Base-by-base conservation (phyloP, 2,113 vertebrate genomes). In the Ameiurus melas region DNA sequence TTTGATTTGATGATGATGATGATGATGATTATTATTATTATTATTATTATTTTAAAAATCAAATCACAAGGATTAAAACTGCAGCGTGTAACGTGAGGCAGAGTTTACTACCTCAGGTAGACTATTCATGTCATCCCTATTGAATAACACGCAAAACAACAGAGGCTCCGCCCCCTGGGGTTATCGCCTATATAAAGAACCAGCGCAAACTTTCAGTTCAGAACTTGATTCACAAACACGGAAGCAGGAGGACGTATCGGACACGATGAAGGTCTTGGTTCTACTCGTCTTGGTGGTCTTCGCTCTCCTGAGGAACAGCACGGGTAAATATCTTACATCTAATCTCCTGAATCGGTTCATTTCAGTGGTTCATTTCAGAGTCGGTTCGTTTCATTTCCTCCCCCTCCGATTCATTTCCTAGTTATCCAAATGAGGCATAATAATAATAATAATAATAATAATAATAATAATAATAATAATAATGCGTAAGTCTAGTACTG, bases 261-360 rank as follows among this genome's bases (percentile, higher is more conserved):
- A 55, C 3, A 17, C 64, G 83, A 95, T 95, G 95, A 95, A 88
- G 53, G 14, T 25, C 47, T 66, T 4, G 33, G 25, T 89, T 0
- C 2, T 94, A 83, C 13, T 95, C 1, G 20, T 89, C 53, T 62
- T 83, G 25, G 84, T 92, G 58, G 55, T 91, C 47, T 58, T 94
- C 68, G 90, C 85, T 55, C 70, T 92, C 78, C 85, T 93, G 58
- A 91, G 91, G 43, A 79, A 85, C 89, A 93, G 60, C 86, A 87
- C 78, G 85, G 95, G 95, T 96, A 95, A 95, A 93, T 94, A 94
- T 93, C 39, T 60, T 60, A 22, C 22, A 60, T 20, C 5, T 60
- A 22, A 60, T 60, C 20, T 60, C 57, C 58, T 60, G 58, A 60
- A 5, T 60, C 19, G 0, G 1, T 60, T 60, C 58, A 60, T 66